phyloP scores from a whole-genome alignment of 2,888 invertebrate genomes.

The Tillus elongatus region DNA sequence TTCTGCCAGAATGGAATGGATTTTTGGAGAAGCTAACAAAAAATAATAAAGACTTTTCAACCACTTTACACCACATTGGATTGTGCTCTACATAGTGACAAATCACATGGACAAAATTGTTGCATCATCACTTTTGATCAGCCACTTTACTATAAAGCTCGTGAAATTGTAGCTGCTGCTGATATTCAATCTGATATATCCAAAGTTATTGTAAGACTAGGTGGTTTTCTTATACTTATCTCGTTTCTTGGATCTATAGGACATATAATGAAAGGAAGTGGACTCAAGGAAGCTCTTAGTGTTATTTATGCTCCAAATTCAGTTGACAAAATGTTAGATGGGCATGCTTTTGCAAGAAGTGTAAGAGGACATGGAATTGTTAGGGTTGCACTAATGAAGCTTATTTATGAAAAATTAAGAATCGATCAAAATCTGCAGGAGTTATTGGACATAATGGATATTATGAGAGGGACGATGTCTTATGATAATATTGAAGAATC shows the following conservation, averaged over 20 bases:
- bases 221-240: slow-evolving; percentile 10
- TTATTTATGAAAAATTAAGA: slow-evolving; percentile 9
- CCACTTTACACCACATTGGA: slow-evolving; percentile 23
- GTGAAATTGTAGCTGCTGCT: slow-evolving; percentile 7
- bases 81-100: slow-evolving; percentile 19
- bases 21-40: slow-evolving; percentile 9
- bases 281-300: slow-evolving; percentile 19
- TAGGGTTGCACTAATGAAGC: slow-evolving; percentile 10
- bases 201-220: slow-evolving; percentile 5
- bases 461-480: slow-evolving; percentile 9
- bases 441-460: slow-evolving; percentile 8
- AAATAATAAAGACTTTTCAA: slow-evolving; percentile 8
- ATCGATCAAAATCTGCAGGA: slow-evolving; percentile 11
- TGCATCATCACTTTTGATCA: slow-evolving; percentile 23
- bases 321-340: slow-evolving; percentile 11
- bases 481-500: slow-evolving; percentile 9
- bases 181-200: slow-evolving; percentile 8
- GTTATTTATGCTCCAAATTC: slow-evolving; percentile 11
- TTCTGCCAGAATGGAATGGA: slow-evolving; percentile 7
- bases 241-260: slow-evolving; percentile 11
- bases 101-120: slow-evolving; percentile 21
- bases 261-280: slow-evolving; percentile 14
- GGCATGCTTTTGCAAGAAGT: slow-evolving; percentile 10
- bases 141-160: no score
- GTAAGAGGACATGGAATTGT: slow-evolving; percentile 9